Evolutionary conservation across 2,888 invertebrate genomes (phyloP), one percentile per base, ranked within the genome.

Genomic region (Luperina testacea): DNA sequence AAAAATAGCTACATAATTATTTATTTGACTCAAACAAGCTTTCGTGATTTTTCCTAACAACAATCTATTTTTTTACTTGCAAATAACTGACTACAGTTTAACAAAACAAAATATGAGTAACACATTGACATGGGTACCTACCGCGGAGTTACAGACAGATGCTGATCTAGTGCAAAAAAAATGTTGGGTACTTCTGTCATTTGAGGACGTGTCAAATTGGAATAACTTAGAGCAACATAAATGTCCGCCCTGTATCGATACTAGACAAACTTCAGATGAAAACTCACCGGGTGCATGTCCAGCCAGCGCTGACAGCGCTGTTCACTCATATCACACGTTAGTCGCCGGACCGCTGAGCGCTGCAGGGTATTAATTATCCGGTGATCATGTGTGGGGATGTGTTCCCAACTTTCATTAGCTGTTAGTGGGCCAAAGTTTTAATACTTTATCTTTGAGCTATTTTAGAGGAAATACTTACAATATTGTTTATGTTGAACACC

Each of bases 361-460:
- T 80, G 76, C 82, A 68, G 75, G 78, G 77, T 71, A 75, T 76
- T 84, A 72, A 81, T 82, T 81, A 88, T 72, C 57, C 48, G 63
- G 68, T 74, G 76, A 82, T 78, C 82, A 75, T 78, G 84, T 80
- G 72, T 57, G 64, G 63, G 27, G 57, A 65, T 69, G 63, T 70
- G 86, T 67, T 71, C 63, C 64, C 20, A 80, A 82, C 75, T 86
- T 86, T 84, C 86, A 87, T 84, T 82, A 76, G 73, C 75, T 86
- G 79, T 80, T 84, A 82, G 74, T 78, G 80, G 76, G 70, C 68
- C 78, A 81, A 65, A 64, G 72, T 63, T 70, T 74, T 77, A 72
- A 73, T 81, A 78, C 65, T 76, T 84, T 48, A 68, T 20, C 51
- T 53, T 17, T 45, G 64, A 51, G 38, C 20, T 61, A 71, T 73